A percentile compares a stretch with the other conserved stretches of the same genome.
These are phyloP conservation scores for Psittacus erithacus DNA, from an alignment of 2,113 vertebrate genomes.

Conservation along the genomic window DNA sequence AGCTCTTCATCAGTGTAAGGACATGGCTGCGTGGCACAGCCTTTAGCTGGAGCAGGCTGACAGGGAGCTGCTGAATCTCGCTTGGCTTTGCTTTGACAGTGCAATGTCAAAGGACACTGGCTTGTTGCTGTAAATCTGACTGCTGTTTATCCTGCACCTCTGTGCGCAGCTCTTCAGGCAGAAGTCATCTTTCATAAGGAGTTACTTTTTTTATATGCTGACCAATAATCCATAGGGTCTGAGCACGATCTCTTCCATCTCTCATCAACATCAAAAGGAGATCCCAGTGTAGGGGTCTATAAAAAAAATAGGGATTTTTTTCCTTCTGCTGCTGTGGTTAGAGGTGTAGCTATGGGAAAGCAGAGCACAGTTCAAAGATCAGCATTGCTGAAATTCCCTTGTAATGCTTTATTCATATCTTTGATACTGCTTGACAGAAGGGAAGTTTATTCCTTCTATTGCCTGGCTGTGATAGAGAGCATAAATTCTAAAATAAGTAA, in stretches of 20 bases:
- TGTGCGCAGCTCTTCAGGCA: background rate
- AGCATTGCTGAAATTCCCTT: background rate
- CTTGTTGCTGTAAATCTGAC: conserved; percentile 29
- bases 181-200: conserved; percentile 27
- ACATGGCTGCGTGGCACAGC: conserved; percentile 17
- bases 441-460: conserved; percentile 25
- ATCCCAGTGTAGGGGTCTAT: background rate
- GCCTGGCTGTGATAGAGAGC: background rate
- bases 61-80: conserved; percentile 21
- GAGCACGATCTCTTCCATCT: background rate
- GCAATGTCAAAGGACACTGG: conserved; percentile 37
- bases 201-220: conserved; percentile 14
- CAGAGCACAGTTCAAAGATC: conserved; percentile 36
- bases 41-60: conserved; percentile 54
- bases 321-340: background rate
- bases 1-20: conserved; percentile 49
- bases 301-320: conserved; percentile 15
- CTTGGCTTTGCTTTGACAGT: conserved; percentile 27
- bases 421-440: conserved; percentile 1
- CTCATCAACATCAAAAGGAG: conserved; percentile 23
- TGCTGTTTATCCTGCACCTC: conserved; percentile 56
- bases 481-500: background rate
- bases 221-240: conserved; percentile 37
- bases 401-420: conserved; percentile 58
- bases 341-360: background rate